These are phyloP conservation scores for Notiomystis cincta DNA, from an alignment of 2,113 vertebrate genomes.

Conservation along the genomic window DNA sequence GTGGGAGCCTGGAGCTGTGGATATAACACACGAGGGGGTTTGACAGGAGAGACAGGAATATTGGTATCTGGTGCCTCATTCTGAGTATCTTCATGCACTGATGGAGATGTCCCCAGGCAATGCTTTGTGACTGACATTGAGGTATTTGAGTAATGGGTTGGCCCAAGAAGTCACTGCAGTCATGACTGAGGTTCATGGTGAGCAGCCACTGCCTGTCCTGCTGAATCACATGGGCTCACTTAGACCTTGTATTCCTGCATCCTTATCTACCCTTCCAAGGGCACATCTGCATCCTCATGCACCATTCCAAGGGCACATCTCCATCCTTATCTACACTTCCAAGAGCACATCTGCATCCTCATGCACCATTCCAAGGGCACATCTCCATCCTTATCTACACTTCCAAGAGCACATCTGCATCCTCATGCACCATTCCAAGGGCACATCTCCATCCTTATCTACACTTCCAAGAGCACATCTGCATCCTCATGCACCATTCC, in stretches of 20 bases:
- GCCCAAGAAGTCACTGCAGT: background rate
- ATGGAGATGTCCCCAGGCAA: background rate
- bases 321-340: background rate
- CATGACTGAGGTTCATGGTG: rapidly evolving
- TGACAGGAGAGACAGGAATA: background rate
- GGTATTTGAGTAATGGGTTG: background rate
- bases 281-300: background rate
- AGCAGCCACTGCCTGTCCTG: background rate
- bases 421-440: no score
- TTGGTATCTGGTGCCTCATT: background rate
- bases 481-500: no score
- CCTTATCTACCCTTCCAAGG: background rate
- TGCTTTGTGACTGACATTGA: background rate
- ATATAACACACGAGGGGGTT: rapidly evolving
- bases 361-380: no score
- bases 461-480: background rate
- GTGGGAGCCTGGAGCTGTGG: rapidly evolving
- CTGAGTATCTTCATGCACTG: background rate
- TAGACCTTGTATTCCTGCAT: background rate
- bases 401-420: background rate
- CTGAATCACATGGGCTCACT: background rate
- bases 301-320: no score
- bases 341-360: background rate
- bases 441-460: background rate
- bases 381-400: background rate